Base-by-base conservation (phyloP, 2,797 vertebrate species). In the Neomorphus geoffroyi region DNA sequence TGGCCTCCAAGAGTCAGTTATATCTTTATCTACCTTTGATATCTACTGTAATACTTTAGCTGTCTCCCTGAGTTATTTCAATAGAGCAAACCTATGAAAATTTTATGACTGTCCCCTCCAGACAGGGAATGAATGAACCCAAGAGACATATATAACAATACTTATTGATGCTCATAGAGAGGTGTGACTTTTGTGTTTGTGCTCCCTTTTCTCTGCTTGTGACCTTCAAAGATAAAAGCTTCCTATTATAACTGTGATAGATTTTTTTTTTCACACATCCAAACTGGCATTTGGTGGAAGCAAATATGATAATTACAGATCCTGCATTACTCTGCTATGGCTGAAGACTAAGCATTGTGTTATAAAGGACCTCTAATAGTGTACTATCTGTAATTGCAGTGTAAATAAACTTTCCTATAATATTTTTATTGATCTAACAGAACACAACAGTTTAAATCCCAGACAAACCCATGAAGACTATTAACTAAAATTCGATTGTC, bases 171-270 rank as follows among this genome's bases (percentile, higher is more conserved):
- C 41, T 92, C 39, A 53, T 1, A 53, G 39, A 74, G 24, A 65
- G 51, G 11, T 62, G 39, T 60, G 45, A 61, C 62, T 90, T 94
- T 80, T 86, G 6, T 32, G 54, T 93, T 64, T 75, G 24, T 67
- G 32, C 11, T 56, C 16, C 16, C 12, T 72, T 74, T 86, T 70
- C 37, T 77, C 18, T 46, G 19, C 41, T 41, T 73, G 33, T 92
- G 88, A 94, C 81, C 86, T 92, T 95, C 51, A 88, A 65, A 93
- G 46, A 82, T 82, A 96, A 94, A 93, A 48, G 12, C 15, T 81
- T 77, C n/a, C 66, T 92, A 80, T 78, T 86, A 51, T 85, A 92
- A 87, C 48, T 45, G 39, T 62, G 73, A 86, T 41, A 74, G 51
- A n/a, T 30, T 43, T 66, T 74, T 88, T 88, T 75, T 81, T 83